Evolutionary conservation across 2,797 vertebrate species (phyloP), one percentile per base, ranked within the genome.

Genomic region (Melanotaenia parkinsoni): DNA sequence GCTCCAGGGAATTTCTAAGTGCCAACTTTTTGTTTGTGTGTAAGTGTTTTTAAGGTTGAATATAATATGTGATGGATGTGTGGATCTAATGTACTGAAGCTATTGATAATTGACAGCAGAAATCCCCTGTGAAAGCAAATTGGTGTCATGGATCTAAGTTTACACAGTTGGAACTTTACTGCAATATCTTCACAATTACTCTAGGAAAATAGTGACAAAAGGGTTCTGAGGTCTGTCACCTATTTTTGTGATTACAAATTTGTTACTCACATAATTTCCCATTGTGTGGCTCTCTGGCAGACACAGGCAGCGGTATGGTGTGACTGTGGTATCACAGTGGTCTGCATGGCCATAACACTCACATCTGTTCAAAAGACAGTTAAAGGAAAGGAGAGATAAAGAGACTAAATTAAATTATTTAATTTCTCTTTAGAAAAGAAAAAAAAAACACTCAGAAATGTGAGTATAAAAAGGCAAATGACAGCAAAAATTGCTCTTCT

Each of bases 331-430:
- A 30, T 99, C 94, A 26, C 97, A 98, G 32, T 77, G 83, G 81
- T 95, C 90, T 13, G 97, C 96, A 14, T 98, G 96, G 68, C 98
- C 96, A 0, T 96, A 90, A 89, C 97, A 99, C 82, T 96, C 94
- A 79, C 97, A 98, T 79, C 97, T 99, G 88, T 63, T 61, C 68
- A 83, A 74, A 68, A 62, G 40, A 74, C 5, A 75, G 40, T 81
- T 38, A 59, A 6, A 75, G 58, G 58, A 12, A 50, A 16, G 50
- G 1, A 61, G 10, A 60, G 43, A 60, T 37, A 66, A 40, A 30
- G 4, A 57, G 10, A 66, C 13, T 22, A 2, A 28, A 53, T 45
- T 22, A 13, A 62, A 20, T 18, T 6, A 53, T 76, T 37, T 63
- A 8, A 50, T 32, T 40, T 0, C 13, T 51, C 43, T 53, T 26